These are phyloP conservation scores for Coelogynopora nodosa DNA, from an alignment of 2,888 invertebrate species.

Conservation along the genomic window DNA sequence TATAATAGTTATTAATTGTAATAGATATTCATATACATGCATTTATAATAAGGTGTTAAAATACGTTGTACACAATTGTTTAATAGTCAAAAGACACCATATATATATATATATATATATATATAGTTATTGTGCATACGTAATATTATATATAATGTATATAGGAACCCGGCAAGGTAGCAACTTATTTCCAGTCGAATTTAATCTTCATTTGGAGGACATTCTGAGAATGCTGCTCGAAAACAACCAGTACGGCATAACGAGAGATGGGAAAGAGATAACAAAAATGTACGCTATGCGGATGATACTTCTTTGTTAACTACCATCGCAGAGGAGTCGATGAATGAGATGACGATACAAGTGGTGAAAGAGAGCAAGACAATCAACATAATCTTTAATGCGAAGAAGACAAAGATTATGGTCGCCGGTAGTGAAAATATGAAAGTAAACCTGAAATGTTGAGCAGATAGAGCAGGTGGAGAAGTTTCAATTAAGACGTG, in stretches of 20 bases:
- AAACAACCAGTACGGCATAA: neutral
- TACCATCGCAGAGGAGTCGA: neutral
- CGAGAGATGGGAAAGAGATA: neutral
- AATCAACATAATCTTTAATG: neutral
- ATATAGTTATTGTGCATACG: too few relatives aligned
- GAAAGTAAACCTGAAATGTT: neutral
- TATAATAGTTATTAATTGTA: too few relatives aligned
- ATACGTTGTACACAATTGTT: too few relatives aligned
- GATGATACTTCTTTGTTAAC: neutral
- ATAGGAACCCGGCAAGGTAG: too few relatives aligned
- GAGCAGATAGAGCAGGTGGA: neutral
- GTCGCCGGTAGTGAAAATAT: neutral
- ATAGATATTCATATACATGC: too few relatives aligned
- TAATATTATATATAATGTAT: too few relatives aligned
- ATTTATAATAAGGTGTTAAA: too few relatives aligned
- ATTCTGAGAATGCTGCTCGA: neutral
- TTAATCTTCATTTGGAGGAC: neutral
- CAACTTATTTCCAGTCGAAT: neutral
- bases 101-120: too few relatives aligned
- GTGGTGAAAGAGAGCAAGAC: neutral
- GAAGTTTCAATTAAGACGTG: neutral
- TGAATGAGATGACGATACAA: neutral
- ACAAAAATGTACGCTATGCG: neutral
- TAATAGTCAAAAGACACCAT: too few relatives aligned
- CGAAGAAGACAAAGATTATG: neutral